Evolutionary conservation across 2,888 invertebrate species (phyloP).

Genomic region (Pocota personata): DNA sequence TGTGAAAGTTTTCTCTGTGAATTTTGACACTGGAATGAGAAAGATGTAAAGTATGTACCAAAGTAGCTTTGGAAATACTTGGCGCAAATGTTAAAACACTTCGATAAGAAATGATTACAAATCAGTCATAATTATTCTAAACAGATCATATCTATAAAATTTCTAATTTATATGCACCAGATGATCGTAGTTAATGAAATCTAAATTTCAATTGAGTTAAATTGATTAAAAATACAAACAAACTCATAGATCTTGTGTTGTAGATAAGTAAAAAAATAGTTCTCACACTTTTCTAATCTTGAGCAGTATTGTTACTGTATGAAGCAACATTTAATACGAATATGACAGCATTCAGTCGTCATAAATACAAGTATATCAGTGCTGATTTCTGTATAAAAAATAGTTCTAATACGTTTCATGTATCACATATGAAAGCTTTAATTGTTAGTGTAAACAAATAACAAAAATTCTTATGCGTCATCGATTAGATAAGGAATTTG

Average conservation of each 20-base stretch:
- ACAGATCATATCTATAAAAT: not conserved
- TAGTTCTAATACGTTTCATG: not conserved
- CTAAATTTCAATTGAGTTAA: not conserved
- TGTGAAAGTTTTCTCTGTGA: no score
- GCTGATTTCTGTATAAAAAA: not conserved
- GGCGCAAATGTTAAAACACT: not conserved
- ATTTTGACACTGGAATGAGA: no score
- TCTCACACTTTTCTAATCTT: constrained; percentile 9
- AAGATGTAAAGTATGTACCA: no score
- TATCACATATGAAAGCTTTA: not conserved
- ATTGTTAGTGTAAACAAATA: constrained; percentile 18
- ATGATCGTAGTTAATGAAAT: not conserved
- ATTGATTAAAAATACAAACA: not conserved
- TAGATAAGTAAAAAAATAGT: not conserved
- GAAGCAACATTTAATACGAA: no score
- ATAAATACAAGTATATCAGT: not conserved
- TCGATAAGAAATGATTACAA: not conserved
- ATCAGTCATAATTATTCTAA: not conserved
- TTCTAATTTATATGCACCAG: not conserved
- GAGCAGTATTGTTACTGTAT: not conserved
- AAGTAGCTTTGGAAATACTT: no score
- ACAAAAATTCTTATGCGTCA: constrained; percentile 8
- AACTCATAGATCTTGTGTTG: not conserved
- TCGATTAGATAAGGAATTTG: not conserved
- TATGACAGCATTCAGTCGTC: constrained; percentile 29